Base-by-base conservation (phyloP, 2,797 vertebrate species). In the Rachycentron canadum region DNA sequence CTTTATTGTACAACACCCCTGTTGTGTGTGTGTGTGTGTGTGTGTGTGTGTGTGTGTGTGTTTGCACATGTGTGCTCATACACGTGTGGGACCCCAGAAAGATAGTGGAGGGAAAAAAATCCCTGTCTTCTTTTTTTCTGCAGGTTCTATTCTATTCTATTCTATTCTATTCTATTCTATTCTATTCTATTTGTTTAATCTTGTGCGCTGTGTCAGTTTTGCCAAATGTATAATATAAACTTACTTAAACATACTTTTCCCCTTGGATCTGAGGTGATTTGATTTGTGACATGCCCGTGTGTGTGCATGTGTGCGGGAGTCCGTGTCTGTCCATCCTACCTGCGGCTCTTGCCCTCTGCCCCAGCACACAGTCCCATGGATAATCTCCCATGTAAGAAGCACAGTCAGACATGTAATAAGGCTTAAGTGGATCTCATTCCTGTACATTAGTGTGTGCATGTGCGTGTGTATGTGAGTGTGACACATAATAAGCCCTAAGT, bases 351-450 rank as follows among this genome's bases (percentile, higher is more conserved):
- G 77, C 77, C 84, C 85, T 87, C 68, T 88, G 83, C 69, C 84
- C 84, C 13, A 13, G 77, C 73, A 86, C 71, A 84, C 70, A 81
- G 76, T 84, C 74, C 58, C 26, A 38, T 76, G 75, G 87, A 87
- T 92, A 92, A 94, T 92, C 92, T 91, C 74, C 85, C 66, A 74
- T 92, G 90, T 90, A 83, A 81, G 78, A 84, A 55, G 61, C 91
- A 87, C 81, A 86, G 88, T 89, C 85, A 85, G 81, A 90, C 87
- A 88, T 91, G 89, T 93, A 90, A 93, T 93, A 83, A 86, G 83
- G 78, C 82, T 90, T 93, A 93, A 93, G 89, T 91, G 88, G 89
- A 88, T 90, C 77, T 78, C 63, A 79, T 76, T 75, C 65, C 53
- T 81, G 62, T 34, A 63, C 28, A 41, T 55, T 52, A 67, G 70